Percentiles rank a stretch among this genome's conserved stretches.
Evolutionary conservation across 2,113 vertebrate species (phyloP).

Genomic region (Laticauda colubrina): DNA sequence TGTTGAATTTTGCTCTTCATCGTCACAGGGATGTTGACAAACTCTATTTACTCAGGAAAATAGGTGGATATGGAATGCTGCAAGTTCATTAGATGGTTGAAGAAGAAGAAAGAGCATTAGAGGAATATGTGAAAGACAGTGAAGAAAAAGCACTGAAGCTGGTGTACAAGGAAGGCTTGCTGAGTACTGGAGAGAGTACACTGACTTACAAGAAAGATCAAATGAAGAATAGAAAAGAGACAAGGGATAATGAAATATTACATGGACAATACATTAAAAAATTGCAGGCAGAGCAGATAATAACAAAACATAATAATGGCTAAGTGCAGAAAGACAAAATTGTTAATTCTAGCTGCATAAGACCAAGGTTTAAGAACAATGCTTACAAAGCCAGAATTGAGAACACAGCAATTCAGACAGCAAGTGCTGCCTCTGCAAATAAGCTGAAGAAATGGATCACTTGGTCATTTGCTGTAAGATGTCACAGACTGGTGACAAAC

Average conservation of each 20-base stretch:
- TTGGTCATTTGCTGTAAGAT: neutral
- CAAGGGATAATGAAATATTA: neutral
- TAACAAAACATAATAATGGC: neutral
- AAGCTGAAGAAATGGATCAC: neutral
- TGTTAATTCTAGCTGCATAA: neutral
- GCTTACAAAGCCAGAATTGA: neutral
- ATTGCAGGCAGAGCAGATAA: neutral
- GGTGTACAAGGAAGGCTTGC: too few relatives aligned
- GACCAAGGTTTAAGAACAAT: neutral
- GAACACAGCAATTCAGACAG: neutral
- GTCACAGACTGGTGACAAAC: neutral
- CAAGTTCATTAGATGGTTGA: neutral
- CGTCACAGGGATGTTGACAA: neutral
- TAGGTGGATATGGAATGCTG: neutral
- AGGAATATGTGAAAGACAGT: neutral
- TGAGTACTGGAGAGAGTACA: neutral
- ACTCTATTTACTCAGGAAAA: neutral
- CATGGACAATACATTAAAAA: neutral
- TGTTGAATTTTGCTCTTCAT: neutral
- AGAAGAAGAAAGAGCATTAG: neutral
- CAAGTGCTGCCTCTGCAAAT: neutral
- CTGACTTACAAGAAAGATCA: neutral
- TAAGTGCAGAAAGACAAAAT: neutral
- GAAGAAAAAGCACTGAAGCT: too few relatives aligned
- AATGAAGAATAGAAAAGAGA: neutral